Conservation (phyloP, 2,113 vertebrate genomes). For the Ochotona curzoniae region DNA sequence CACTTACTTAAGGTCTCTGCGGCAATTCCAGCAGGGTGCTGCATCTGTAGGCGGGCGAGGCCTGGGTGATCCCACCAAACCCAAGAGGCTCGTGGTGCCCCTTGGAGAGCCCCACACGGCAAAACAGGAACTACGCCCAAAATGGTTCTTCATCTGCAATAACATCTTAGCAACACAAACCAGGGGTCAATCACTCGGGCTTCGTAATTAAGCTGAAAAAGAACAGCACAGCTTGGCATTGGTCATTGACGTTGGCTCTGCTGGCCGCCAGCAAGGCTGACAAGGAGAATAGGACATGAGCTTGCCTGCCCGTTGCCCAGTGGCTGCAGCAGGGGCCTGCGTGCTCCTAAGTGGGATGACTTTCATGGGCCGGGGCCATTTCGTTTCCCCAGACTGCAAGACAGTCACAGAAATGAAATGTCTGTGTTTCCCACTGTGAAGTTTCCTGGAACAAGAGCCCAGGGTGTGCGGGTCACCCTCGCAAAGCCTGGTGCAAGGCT, state of each 20-base stretch:
- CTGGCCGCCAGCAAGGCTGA: background rate
- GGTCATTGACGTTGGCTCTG: background rate
- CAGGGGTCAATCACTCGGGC: slow-evolving; percentile 53
- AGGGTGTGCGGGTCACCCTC: too few relatives aligned
- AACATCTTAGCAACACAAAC: slow-evolving; percentile 71
- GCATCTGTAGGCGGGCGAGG: background rate
- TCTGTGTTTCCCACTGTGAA: background rate
- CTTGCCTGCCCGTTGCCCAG: background rate
- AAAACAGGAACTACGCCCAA: slow-evolving; percentile 73
- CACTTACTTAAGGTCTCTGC: background rate
- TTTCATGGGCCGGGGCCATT: background rate
- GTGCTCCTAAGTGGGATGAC: background rate
- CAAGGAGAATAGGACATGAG: fast-evolving
- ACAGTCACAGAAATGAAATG: slow-evolving; percentile 15
- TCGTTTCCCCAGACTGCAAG: slow-evolving; percentile 6
- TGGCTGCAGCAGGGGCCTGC: fast-evolving
- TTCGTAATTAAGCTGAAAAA: slow-evolving; percentile 70
- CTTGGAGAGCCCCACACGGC: slow-evolving; percentile 58
- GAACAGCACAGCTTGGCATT: slow-evolving; percentile 19
- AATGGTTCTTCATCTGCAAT: slow-evolving; percentile 45
- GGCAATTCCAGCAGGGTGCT: background rate
- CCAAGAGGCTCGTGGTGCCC: background rate
- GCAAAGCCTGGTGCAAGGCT: background rate
- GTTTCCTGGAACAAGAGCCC: slow-evolving; percentile 14
- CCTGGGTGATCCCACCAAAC: background rate